Base-by-base conservation (phyloP, 2,113 vertebrate genomes). In the Trogon surrucura region DNA sequence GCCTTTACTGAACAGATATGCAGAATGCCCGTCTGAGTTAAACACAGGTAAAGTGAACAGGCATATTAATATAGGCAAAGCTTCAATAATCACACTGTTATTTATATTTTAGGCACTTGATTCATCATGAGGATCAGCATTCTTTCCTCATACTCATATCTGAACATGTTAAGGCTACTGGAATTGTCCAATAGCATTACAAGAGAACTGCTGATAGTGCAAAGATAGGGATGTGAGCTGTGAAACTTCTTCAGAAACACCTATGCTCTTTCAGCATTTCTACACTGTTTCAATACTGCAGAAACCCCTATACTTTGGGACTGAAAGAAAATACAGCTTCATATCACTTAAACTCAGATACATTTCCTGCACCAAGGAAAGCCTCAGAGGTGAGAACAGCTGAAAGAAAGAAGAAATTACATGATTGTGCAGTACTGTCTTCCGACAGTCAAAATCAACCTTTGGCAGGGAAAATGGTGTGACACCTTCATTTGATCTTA, bases 61-160 rank as follows among this genome's bases (percentile, higher is more conserved):
- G 19, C 58, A 75, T 72, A 87, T 92, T 93, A 94, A 95, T 89
- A 66, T 72, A 94, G 73, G 91, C 88, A 93, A 96, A 91, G 41
- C 51, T 90, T 56, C 69, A 57, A 56, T 91, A 94, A 85, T 89
- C 81, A 66, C 92, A 88, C 22, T 85, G 36, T 75, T 84, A 71
- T 65, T 97, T 93, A 77, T 89, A 41, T 87, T 96, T 91, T 38
- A 82, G 62, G 56, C 10, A 51, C 51, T 94, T 80, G 66, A 16
- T 67, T 86, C 86, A 89, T 91, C 57, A 70, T 53, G 34, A 85
- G 62, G 65, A 90, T 91, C 47, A 86, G 70, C 41, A 83, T 95
- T 94, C 84, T 89, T 77, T 89, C 77, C 36, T 73, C 54, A 56
- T 88, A 77, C 44, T 92, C 57, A 54, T 85, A 91, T 77, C 66